phyloP scores from a whole-genome alignment of 2,888 invertebrate species.

The Corythucha ciliata region DNA sequence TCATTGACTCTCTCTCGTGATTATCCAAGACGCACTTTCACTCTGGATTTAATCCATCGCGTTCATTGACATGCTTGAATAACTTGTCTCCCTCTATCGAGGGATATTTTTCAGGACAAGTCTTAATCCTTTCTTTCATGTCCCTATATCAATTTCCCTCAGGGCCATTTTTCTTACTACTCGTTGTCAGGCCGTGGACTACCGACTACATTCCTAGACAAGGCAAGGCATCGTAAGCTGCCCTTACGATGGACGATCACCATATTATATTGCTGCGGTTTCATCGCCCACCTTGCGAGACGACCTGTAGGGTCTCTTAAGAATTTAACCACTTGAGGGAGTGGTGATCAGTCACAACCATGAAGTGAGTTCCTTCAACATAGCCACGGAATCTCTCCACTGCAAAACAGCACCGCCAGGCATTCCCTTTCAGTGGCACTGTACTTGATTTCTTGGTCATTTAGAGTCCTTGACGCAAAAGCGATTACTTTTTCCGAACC shows the following conservation, averaged over 20 bases:
- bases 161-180: not conserved
- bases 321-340: not conserved
- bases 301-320: not conserved
- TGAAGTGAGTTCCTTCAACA: not conserved
- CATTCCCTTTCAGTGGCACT: not conserved
- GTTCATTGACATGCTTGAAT: not conserved
- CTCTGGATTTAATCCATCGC: not conserved
- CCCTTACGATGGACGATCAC: conserved; percentile 4
- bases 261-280: not conserved
- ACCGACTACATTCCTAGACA: not conserved
- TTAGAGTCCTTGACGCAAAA: not conserved
- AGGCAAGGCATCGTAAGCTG: too few species aligned
- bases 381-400: conserved; percentile 3
- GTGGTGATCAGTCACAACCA: not conserved
- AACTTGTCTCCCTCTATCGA: not conserved
- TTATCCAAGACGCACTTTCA: conserved; percentile 3
- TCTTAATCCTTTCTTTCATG: conserved; percentile 6
- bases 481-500: conserved; percentile 25
- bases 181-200: not conserved
- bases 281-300: not conserved
- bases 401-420: too few species aligned
- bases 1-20: not conserved
- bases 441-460: not conserved
- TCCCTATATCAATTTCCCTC: conserved; percentile 21
- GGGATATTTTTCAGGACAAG: conserved; percentile 11